Percentiles rank a stretch among this genome's conserved stretches.
phyloP scores from a whole-genome alignment of 2,113 vertebrate species.

The Lonchura striata region DNA sequence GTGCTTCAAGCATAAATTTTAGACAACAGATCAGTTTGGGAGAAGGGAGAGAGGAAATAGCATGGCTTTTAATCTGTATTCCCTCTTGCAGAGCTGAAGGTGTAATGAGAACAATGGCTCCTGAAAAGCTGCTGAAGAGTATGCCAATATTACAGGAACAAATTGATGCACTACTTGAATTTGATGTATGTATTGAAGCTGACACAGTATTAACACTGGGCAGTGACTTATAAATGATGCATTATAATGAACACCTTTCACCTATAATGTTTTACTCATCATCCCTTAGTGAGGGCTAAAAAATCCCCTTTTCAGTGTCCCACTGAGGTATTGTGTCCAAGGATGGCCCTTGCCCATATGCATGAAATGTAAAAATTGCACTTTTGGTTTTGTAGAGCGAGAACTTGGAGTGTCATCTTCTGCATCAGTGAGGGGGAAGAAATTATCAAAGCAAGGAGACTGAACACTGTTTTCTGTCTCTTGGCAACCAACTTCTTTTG shows the following conservation, averaged over 20 bases:
- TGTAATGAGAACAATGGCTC: conserved; percentile 94
- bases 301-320: background rate
- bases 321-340: background rate
- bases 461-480: background rate
- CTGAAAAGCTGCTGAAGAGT: conserved; percentile 95
- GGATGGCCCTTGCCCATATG: background rate
- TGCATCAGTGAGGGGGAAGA: background rate
- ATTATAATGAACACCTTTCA: background rate
- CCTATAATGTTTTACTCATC: background rate
- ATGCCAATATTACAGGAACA: conserved; percentile 96
- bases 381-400: background rate
- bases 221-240: background rate
- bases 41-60: background rate
- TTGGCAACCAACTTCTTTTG: background rate
- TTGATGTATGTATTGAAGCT: conserved; percentile 84
- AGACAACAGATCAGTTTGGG: background rate
- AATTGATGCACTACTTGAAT: conserved; percentile 95
- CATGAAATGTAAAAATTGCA: background rate
- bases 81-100: conserved; percentile 86
- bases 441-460: background rate
- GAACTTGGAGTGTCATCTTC: background rate
- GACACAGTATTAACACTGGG: background rate
- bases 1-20: background rate
- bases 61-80: background rate
- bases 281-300: background rate